These are phyloP conservation scores for Laothoe populi DNA, from an alignment of 2,888 invertebrate genomes.

Conservation along the genomic window DNA sequence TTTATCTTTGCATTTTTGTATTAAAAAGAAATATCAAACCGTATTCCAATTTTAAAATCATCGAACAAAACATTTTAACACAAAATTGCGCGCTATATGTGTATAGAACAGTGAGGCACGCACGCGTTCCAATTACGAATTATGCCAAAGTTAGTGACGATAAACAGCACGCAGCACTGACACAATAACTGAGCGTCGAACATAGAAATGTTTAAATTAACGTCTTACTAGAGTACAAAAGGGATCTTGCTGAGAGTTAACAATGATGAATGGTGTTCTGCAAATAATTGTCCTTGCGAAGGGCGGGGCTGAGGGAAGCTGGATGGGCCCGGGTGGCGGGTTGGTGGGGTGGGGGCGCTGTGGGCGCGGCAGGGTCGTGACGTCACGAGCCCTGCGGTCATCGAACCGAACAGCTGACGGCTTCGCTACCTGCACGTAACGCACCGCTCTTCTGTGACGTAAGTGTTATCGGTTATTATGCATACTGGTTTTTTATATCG, in stretches of 20 bases:
- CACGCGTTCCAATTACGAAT: constrained; percentile 15
- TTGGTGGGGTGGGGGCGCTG: constrained; percentile 38
- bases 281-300: constrained; percentile 71
- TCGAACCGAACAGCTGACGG: constrained; percentile 69
- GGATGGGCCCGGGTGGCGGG: constrained; percentile 37
- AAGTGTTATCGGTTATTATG: constrained; percentile 2
- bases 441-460: constrained; percentile 25
- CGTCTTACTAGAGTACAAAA: constrained; percentile 38
- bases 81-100: neutral
- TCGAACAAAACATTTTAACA: neutral
- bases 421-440: constrained; percentile 29
- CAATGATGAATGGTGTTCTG: constrained; percentile 74
- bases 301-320: constrained; percentile 39
- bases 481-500: neutral
- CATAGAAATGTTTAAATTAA: constrained; percentile 23
- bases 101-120: neutral
- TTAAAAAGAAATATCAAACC: neutral
- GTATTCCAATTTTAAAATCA: constrained; percentile 1
- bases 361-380: constrained; percentile 68
- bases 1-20: neutral
- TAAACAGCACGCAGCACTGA: constrained; percentile 29
- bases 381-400: constrained; percentile 73
- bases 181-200: constrained; percentile 27
- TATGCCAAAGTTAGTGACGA: constrained; percentile 6
- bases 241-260: constrained; percentile 53